phyloP scores from a whole-genome alignment of 2,113 vertebrate species.

The Nothocercus nigrocapillus region DNA sequence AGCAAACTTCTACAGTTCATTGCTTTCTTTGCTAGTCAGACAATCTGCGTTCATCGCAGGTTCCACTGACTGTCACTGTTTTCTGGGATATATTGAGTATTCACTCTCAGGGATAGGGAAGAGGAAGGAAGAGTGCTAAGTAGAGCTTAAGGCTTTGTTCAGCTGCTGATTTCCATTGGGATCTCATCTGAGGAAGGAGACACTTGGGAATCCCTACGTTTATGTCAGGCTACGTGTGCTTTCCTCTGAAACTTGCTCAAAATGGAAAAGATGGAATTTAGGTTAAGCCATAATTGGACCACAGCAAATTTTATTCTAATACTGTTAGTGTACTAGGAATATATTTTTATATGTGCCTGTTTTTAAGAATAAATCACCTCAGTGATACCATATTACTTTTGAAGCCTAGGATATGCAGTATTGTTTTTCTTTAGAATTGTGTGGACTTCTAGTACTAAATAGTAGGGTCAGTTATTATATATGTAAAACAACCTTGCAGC shows the following conservation, averaged over 20 bases:
- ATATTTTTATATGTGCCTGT: background rate
- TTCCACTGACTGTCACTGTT: background rate
- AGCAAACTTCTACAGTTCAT: background rate
- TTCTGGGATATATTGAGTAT: constrained; percentile 23
- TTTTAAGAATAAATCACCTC: background rate
- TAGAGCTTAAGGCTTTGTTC: constrained; percentile 37
- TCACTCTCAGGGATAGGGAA: constrained; percentile 18
- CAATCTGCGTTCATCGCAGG: constrained; percentile 15
- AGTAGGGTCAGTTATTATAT: background rate
- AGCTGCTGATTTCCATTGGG: constrained; percentile 2
- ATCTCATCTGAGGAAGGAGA: constrained; percentile 23
- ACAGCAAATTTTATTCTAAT: background rate
- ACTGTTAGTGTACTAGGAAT: background rate
- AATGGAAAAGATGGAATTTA: background rate
- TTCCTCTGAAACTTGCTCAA: background rate
- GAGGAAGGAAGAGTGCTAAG: background rate
- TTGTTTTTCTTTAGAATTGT: background rate
- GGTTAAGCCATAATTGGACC: background rate
- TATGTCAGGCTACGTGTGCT: background rate
- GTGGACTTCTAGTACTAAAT: background rate
- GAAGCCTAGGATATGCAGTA: background rate
- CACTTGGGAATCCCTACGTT: constrained; percentile 4
- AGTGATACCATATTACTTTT: background rate
- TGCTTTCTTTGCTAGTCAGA: constrained; percentile 29
- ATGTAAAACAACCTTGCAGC: background rate